Evolutionary conservation across 2,797 vertebrate species (phyloP), one percentile per base, ranked within the genome.

Genomic region (Gymnodraco acuticeps): DNA sequence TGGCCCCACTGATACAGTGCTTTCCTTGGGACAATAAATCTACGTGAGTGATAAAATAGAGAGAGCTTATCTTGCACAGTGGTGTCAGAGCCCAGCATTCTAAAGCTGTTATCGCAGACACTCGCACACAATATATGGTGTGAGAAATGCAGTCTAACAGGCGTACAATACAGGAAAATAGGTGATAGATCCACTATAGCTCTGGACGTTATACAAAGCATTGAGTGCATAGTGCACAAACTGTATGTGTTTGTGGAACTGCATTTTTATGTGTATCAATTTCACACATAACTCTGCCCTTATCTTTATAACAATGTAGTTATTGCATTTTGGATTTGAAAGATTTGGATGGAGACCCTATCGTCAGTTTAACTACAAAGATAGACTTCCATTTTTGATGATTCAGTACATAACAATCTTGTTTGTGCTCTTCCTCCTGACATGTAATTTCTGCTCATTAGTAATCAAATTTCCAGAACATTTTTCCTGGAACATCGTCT

Each of bases 21-120:
- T 87, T 89, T 92, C 85, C 81, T 73, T 64, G 73, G 89, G 83
- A 91, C 88, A 86, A 89, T 95, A 94, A 94, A 94, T 95, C 92
- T 89, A 83, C 70, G 51, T 52, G 75, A 83, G 69, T 63, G 88
- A 90, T 85, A 87, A 84, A 89, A 87, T 75, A 80, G 66, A 89
- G 90, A 76, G 76, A 85, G 92, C 90, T 94, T 95, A 95, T 95
- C 95, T 92, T 82, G 78, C 75, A 68, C 78, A 38, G 67, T 63
- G 59, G 88, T 91, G 90, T 93, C 91, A 89, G 84, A 87, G 84
- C 73, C 80, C 67, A 54, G 80, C 87, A 69, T 89, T 91, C 82
- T 83, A 87, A 84, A 81, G 80, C 89, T 86, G 87, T 90, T 89
- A 91, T 93, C 88, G 20, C 60, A 86, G 73, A 78, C 80, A 59